Base-by-base conservation (phyloP, 2,797 vertebrate genomes). In the Hyperoplus lanceolatus region DNA sequence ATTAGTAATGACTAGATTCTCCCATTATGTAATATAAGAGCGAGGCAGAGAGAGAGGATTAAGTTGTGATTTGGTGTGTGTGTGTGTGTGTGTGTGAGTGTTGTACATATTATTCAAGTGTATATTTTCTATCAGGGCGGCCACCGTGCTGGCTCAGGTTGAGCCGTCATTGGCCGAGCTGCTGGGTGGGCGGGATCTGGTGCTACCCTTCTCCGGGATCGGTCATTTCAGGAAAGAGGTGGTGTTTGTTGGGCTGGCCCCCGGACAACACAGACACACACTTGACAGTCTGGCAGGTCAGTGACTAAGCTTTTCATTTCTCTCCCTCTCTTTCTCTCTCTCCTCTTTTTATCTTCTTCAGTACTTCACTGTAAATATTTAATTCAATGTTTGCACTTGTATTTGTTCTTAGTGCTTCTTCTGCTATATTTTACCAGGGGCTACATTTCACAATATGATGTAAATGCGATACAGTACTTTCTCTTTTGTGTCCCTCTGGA, bases 141-240 rank as follows among this genome's bases (percentile, higher is more conserved):
- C 92, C 53, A 85, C 87, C 70, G 94, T 96, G 54, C 91, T 99
- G 92, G 93, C 92, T 87, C 94, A 96, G 87, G 93, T 95, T 81
- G 92, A 96, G 91, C 82, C 85, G 1, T 90, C 90, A 80, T 77
- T 99, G 87, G 95, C 93, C 61, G 89, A 96, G 79, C 91, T 97
- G 75, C 94, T 99, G 68, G 90, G 92, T 85, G 96, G 96, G 93
- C 93, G 85, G 90, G 90, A 80, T 1, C 87, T 99, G 89, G 84
- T 94, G 87, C 93, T 99, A 84, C 95, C 96, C 80, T 98, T 99
- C 94, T 93, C 92, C 70, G 97, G 97, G 67, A 92, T 97, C 56
- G 93, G 94, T 89, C 95, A 97, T 83, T 99, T 99, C 86, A 93
- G 79, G 91, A 96, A 96, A 94, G 96, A 98, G 94, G 96, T 99